Base-by-base conservation (phyloP, 2,113 vertebrate species). In the Leucopsar rothschildi region DNA sequence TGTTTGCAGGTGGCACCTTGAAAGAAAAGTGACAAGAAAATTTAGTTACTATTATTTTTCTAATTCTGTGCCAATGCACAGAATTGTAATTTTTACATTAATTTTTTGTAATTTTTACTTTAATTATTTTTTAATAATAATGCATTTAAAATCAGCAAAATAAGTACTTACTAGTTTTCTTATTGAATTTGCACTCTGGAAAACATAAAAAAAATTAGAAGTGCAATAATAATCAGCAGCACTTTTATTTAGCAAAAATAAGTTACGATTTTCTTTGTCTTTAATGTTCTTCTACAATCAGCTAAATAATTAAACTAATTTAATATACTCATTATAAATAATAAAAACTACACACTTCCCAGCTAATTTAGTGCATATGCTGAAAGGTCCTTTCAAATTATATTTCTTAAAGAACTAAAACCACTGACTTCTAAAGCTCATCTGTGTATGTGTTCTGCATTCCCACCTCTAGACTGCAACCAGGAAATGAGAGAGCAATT, bases 111-210 rank as follows among this genome's bases (percentile, higher is more conserved):
- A 29, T 27, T 40, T 40, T 40, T 40, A 40, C 13, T 12, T 12
- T 40, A 40, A 21, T 45, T 57, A 59, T 28, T 16, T 42, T 42
- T 42, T 16, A 66, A 27, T 39, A 90, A 39, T 57, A 72, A 71
- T 27, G 3, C 64, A 68, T 37, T 82, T 88, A 82, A 44, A 77
- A 47, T 85, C 89, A 87, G 15, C 13, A 92, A 95, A 95, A 70
- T 8, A 49, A 73, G 60, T 98, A 99, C 99, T 99, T 93, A 99
- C 99, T 86, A 97, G 97, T 68, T 99, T 98, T 97, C 98, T 98
- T 95, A 99, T 98, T 90, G 99, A 99, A 97, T 99, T 99, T 79
- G 98, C 99, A 95, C 99, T 99, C 99, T 99, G 97, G 15, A 98
- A 98, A 96, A 93, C 5, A 96, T 86, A 71, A 63, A 80, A 94